Evolutionary conservation across 2,113 vertebrate species (phyloP).

Genomic region (Nansenia antarctica): DNA sequence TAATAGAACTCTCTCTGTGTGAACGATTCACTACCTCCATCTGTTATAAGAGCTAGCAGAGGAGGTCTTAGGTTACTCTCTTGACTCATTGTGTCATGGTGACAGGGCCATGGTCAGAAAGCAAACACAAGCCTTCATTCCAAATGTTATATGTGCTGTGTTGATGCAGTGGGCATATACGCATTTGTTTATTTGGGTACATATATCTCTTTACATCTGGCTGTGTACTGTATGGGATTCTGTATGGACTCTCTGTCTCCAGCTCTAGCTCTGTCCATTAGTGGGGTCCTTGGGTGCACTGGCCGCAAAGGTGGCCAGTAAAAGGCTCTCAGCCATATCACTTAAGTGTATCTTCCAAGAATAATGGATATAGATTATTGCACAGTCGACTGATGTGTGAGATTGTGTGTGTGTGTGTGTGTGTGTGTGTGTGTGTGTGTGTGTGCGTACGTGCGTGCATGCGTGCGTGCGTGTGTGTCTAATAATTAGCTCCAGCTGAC

Average conservation of each 20-base stretch:
- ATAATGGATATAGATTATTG: not conserved
- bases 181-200: not conserved
- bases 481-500: slow-evolving; percentile 42
- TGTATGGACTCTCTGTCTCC: no score
- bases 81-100: not conserved
- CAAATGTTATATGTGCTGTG: not conserved
- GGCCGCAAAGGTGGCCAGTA: not conserved
- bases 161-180: not conserved
- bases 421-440: not conserved
- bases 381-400: not conserved
- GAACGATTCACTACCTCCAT: not conserved
- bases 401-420: not conserved
- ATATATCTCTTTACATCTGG: not conserved
- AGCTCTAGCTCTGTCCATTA: not conserved
- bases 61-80: no score
- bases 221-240: no score
- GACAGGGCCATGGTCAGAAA: not conserved
- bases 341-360: not conserved
- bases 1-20: not conserved
- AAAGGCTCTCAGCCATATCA: not conserved
- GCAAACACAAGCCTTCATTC: not conserved
- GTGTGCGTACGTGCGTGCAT: not conserved
- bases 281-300: not conserved
- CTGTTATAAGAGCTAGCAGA: slow-evolving; percentile 1
- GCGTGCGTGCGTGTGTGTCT: not conserved